A percentile compares a stretch with the other conserved stretches of the same genome.
These are phyloP conservation scores for Falco punctatus DNA, from an alignment of 2,113 vertebrate genomes.

Conservation along the genomic window DNA sequence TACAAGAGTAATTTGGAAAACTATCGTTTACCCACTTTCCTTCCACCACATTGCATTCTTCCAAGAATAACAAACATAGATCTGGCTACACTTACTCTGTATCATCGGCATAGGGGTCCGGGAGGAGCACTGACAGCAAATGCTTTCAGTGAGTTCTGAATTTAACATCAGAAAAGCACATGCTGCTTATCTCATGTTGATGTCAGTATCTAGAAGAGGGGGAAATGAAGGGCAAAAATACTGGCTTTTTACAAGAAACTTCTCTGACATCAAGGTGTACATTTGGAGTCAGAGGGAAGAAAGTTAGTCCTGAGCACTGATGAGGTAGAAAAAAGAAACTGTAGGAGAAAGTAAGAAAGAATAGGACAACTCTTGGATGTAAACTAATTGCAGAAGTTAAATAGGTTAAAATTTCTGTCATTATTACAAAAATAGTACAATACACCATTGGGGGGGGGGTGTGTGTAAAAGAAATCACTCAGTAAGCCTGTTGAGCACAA, in stretches of 20 bases:
- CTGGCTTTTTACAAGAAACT: not conserved
- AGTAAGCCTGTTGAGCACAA: not conserved
- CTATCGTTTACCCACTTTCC: not conserved
- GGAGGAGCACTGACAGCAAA: not conserved
- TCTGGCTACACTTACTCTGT: not conserved
- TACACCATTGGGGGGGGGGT: rapidly evolving
- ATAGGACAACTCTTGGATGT: not conserved
- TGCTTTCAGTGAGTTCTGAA: not conserved
- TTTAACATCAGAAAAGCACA: not conserved
- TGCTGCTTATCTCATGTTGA: not conserved
- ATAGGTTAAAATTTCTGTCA: not conserved
- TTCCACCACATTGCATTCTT: not conserved
- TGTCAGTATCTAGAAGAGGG: not conserved
- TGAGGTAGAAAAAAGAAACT: not conserved
- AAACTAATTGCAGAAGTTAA: not conserved
- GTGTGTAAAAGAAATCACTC: not conserved
- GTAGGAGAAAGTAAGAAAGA: not conserved
- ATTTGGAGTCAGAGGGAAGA: not conserved
- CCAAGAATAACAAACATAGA: not conserved
- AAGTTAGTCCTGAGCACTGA: not conserved
- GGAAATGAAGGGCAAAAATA: not conserved
- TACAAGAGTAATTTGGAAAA: not conserved
- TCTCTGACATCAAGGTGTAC: not conserved
- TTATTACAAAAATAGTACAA: not conserved
- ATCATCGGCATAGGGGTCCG: not conserved